These are phyloP conservation scores for Motacilla tschutschensis DNA, from an alignment of 2,113 vertebrate genomes.

Conservation along the genomic window DNA sequence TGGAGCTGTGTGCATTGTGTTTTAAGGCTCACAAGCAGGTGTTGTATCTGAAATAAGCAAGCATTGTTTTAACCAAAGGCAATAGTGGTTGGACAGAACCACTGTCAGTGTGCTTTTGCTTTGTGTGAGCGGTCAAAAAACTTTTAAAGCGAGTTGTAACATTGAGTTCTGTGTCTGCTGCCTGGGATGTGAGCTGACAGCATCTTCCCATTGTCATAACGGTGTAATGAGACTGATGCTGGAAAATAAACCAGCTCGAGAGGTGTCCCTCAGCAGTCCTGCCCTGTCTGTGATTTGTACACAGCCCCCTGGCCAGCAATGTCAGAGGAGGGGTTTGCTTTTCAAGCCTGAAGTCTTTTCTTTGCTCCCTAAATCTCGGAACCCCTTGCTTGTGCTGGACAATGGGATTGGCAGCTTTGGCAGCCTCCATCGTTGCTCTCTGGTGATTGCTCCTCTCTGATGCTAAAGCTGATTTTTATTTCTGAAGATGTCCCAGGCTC, in stretches of 20 bases:
- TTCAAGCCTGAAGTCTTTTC: background rate
- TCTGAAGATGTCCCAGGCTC: background rate
- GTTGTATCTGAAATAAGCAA: background rate
- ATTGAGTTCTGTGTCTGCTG: background rate
- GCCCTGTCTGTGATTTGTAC: background rate
- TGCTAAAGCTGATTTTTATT: background rate
- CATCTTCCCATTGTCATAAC: background rate
- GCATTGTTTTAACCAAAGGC: background rate
- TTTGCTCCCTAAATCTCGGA: background rate
- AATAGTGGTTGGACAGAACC: fast-evolving
- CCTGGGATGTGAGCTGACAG: background rate
- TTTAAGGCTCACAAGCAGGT: background rate
- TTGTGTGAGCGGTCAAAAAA: background rate
- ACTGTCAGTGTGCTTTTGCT: background rate
- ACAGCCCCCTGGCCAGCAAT: background rate
- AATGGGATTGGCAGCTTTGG: background rate
- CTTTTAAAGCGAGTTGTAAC: background rate
- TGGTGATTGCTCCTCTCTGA: background rate
- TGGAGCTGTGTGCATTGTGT: background rate
- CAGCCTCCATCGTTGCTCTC: background rate
- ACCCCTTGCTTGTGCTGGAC: fast-evolving
- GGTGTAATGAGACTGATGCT: background rate
- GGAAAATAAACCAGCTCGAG: background rate
- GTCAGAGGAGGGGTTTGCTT: fast-evolving
- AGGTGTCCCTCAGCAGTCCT: background rate